phyloP scores from a whole-genome alignment of 2,888 invertebrate genomes.

The Coelopa pilipes region DNA sequence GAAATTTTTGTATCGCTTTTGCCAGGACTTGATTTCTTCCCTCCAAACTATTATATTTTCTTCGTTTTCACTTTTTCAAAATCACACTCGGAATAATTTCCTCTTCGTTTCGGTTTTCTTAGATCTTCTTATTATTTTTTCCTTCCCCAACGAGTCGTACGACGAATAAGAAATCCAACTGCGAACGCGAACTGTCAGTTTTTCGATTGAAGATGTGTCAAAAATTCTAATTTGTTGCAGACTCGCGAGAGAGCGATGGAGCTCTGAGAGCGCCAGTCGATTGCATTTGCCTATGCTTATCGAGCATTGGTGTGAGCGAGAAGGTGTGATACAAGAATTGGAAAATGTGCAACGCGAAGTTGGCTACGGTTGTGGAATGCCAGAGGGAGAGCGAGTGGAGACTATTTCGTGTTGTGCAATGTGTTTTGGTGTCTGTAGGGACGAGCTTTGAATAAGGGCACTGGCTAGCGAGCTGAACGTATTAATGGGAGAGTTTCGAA shows the following conservation, averaged over 20 bases:
- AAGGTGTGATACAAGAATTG: not conserved
- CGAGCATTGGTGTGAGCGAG: not conserved
- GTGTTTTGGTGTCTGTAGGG: not conserved
- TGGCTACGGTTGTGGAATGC: not conserved
- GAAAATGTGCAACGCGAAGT: not conserved
- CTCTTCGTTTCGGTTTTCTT: too few relatives aligned
- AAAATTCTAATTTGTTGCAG: constrained; percentile 33
- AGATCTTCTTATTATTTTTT: not conserved
- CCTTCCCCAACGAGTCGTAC: constrained; percentile 36
- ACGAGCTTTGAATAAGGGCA: not conserved
- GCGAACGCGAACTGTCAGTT: constrained; percentile 42
- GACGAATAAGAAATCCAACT: constrained; percentile 41
- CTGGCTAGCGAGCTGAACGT: not conserved
- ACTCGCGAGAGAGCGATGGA: not conserved
- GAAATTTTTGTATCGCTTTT: constrained; percentile 42
- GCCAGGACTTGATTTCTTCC: constrained; percentile 33
- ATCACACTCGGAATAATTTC: not conserved
- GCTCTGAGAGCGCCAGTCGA: not conserved
- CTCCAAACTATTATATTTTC: not conserved
- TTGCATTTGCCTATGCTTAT: not conserved
- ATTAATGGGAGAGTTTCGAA: too few relatives aligned
- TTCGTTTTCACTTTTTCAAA: constrained; percentile 24
- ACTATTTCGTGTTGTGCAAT: not conserved
- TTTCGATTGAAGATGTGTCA: constrained; percentile 44
- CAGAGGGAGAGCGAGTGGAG: not conserved